phyloP scores from a whole-genome alignment of 2,797 vertebrate species.

The Ficedula albicollis region DNA sequence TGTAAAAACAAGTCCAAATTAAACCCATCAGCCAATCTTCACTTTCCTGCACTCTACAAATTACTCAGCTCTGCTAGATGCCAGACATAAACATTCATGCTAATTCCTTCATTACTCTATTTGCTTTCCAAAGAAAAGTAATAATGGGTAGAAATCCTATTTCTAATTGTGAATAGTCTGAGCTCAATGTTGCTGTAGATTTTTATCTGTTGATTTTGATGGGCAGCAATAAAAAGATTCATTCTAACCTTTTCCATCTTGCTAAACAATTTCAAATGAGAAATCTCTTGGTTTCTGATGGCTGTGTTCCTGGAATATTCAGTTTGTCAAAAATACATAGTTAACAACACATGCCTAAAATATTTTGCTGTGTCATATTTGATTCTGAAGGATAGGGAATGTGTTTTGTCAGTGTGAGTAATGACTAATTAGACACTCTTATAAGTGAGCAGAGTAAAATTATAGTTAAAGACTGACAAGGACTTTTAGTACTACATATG shows the following conservation, averaged over 20 bases:
- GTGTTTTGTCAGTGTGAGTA: constrained; percentile 25
- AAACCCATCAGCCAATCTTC: constrained; percentile 25
- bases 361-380: constrained; percentile 52
- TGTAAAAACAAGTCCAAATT: constrained; percentile 46
- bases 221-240: background rate
- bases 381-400: constrained; percentile 9
- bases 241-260: constrained; percentile 28
- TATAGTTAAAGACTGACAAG: constrained; percentile 8
- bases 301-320: constrained; percentile 35
- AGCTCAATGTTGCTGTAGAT: background rate
- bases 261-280: constrained; percentile 13
- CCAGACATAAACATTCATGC: constrained; percentile 3
- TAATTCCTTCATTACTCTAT: constrained; percentile 37
- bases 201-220: background rate
- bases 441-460: constrained; percentile 10
- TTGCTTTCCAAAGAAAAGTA: constrained; percentile 29
- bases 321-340: constrained; percentile 1
- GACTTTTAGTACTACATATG: background rate
- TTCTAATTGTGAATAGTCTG: background rate
- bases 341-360: constrained; percentile 16
- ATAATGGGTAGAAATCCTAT: background rate
- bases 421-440: constrained; percentile 29
- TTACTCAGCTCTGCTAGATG: constrained; percentile 28
- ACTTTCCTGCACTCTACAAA: background rate
- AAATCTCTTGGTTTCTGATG: constrained; percentile 10